Percentiles rank a stretch among this genome's conserved stretches.
These are phyloP conservation scores for Platypus cylindrus DNA, from an alignment of 2,888 invertebrate genomes.

Conservation along the genomic window DNA sequence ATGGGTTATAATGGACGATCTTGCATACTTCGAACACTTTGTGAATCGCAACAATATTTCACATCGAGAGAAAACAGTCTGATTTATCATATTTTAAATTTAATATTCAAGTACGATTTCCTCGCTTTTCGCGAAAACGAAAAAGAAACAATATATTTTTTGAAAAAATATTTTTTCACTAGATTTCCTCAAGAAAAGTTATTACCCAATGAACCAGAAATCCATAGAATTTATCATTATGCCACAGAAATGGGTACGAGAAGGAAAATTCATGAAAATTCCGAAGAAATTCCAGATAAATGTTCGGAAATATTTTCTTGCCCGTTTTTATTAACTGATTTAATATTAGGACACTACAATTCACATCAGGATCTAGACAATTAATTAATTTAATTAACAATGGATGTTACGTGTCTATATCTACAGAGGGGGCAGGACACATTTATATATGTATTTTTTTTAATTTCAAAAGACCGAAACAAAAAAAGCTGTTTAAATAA, in stretches of 20 bases:
- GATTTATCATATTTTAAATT: slow-evolving; percentile 56
- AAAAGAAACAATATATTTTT: not conserved
- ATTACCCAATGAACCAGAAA: slow-evolving; percentile 47
- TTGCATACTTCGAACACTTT: slow-evolving; percentile 58
- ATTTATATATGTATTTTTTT: no score
- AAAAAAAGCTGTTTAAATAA: no score
- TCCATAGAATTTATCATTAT: slow-evolving; percentile 51
- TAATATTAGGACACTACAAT: slow-evolving; percentile 46
- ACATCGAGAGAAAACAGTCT: slow-evolving; percentile 44
- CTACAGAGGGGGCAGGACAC: no score
- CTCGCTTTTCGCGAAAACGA: slow-evolving; percentile 3
- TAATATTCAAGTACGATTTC: slow-evolving; percentile 48
- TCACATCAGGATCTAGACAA: no score
- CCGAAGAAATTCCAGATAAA: slow-evolving; percentile 23
- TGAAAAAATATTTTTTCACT: slow-evolving; percentile 15
- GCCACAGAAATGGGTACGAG: slow-evolving; percentile 43
- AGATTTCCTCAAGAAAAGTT: slow-evolving; percentile 55
- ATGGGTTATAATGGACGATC: slow-evolving; percentile 63
- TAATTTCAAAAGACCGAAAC: no score
- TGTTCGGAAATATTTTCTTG: slow-evolving; percentile 49
- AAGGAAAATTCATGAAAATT: not conserved
- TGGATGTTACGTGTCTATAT: no score
- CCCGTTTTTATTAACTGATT: slow-evolving; percentile 57
- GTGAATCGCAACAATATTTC: slow-evolving; percentile 56
- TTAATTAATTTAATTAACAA: no score